Percentiles rank a stretch among this genome's conserved stretches.
These are phyloP conservation scores for Sesia apiformis DNA, from an alignment of 2,888 invertebrate species.

Conservation along the genomic window DNA sequence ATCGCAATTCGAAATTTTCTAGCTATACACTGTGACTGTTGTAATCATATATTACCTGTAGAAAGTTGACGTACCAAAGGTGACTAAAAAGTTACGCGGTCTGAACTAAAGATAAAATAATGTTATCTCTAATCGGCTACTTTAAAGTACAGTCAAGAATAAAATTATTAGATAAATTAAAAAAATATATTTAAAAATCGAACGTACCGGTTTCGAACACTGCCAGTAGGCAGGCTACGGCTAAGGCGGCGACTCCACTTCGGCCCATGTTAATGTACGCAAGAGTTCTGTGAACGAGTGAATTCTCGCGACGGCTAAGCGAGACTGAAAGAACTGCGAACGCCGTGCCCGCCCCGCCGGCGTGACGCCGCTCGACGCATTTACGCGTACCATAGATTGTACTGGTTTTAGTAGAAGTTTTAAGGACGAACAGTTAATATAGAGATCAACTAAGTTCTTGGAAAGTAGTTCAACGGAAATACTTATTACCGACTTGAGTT, in stretches of 20 bases:
- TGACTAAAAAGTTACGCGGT: no score
- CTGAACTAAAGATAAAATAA: not conserved
- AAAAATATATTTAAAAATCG: constrained; percentile 5
- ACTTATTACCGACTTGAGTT: no score
- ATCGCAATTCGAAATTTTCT: no score
- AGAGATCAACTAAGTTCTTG: not conserved
- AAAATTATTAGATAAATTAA: not conserved
- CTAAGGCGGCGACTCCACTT: constrained; percentile 33
- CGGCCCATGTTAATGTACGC: constrained; percentile 39
- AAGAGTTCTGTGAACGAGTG: constrained; percentile 24
- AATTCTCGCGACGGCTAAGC: constrained; percentile 28
- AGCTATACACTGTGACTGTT: no score
- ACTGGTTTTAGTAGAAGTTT: constrained; percentile 2
- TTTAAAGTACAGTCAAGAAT: not conserved
- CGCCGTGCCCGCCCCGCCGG: constrained; percentile 28
- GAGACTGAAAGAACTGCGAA: constrained; percentile 32
- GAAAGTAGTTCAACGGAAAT: no score
- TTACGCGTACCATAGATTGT: constrained; percentile 39
- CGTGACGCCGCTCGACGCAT: constrained; percentile 50
- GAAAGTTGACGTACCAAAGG: no score
- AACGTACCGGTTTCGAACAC: constrained; percentile 55
- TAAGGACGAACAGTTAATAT: not conserved
- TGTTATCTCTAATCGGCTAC: constrained; percentile 1
- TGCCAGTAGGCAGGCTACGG: constrained; percentile 47
- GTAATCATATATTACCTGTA: no score